Base-by-base conservation (phyloP, 2,113 vertebrate genomes). In the Dinomys branickii region DNA sequence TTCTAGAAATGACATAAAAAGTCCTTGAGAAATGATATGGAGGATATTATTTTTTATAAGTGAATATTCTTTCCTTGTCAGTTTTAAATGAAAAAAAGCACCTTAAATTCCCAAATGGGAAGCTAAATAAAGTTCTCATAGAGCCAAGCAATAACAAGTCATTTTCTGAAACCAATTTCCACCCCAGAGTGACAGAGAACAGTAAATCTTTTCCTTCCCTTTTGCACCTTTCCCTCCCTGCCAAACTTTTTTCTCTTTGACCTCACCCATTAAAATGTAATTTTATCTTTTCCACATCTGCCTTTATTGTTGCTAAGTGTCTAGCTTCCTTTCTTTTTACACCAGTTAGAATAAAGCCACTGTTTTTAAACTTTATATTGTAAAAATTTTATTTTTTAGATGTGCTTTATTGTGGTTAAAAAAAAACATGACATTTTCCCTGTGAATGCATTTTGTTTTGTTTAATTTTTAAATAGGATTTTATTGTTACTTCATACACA, bases 11-110 rank as follows among this genome's bases (percentile, higher is more conserved):
- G 26, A 22, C 6, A 52, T 52, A 78, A 81, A 75, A 89, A 3
- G 28, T 75, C 86, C 86, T 90, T 96, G 81, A 91, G 80, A 94
- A 90, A 90, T 85, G 56, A 81, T 78, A 86, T 44, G 28, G 26
- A 87, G 33, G 78, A 73, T 95, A 97, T 88, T 97, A 83, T 67
- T 97, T 71, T 95, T 97, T 58, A 83, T 91, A 83, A 96, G 94
- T 84, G 92, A 96, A 97, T 97, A 93, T 80, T 85, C 90, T 97
- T 81, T 96, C 85, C 71, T 93, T 97, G 96, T 90, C 54, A 94
- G 82, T 86, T 96, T 96, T 91, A 96, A 97, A 89, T 85, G 50
- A 96, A 96, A 89, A 96, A 95, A 91, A 88, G 9, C 11, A 7
- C 50, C 77, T 93, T 91, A 94, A 92, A 82, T 86, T 58, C 88